These are phyloP conservation scores for Drosophila aldrichi DNA, from an alignment of 2,888 invertebrate genomes.

Conservation along the genomic window DNA sequence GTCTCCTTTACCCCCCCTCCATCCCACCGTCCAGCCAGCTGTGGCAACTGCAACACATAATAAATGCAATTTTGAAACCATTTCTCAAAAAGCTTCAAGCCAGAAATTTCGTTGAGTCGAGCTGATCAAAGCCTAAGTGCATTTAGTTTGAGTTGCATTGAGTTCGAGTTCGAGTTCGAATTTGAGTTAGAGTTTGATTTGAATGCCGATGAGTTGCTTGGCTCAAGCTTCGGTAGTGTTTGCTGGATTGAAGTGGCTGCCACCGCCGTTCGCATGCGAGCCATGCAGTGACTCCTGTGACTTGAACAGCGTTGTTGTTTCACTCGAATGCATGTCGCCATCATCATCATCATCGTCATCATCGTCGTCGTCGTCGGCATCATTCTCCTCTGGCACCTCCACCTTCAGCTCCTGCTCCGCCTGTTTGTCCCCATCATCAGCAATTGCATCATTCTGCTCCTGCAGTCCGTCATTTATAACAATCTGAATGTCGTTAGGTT, in stretches of 20 bases:
- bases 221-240: conserved; percentile 37
- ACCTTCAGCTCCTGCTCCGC: neutral
- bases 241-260: conserved; percentile 45
- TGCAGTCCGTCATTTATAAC: conserved; percentile 9
- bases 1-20: neutral
- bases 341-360: conserved; percentile 38
- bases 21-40: neutral
- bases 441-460: conserved; percentile 5
- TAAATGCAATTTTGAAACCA: conserved; percentile 73
- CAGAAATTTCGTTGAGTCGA: conserved; percentile 1
- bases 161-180: conserved; percentile 16
- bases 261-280: conserved; percentile 42
- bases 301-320: conserved; percentile 69
- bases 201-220: neutral
- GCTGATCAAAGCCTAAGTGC: conserved; percentile 20
- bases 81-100: conserved; percentile 29
- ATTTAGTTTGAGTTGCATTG: conserved; percentile 14
- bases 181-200: neutral
- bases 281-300: conserved; percentile 61
- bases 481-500: neutral
- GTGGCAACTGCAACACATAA: conserved; percentile 6
- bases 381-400: neutral
- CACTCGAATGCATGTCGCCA: conserved; percentile 64
- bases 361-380: neutral
- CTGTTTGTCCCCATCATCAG: neutral